Percentiles rank a stretch among this genome's conserved stretches.
These are phyloP conservation scores for Cantharis lateralis DNA, from an alignment of 2,888 invertebrate species.

Conservation along the genomic window DNA sequence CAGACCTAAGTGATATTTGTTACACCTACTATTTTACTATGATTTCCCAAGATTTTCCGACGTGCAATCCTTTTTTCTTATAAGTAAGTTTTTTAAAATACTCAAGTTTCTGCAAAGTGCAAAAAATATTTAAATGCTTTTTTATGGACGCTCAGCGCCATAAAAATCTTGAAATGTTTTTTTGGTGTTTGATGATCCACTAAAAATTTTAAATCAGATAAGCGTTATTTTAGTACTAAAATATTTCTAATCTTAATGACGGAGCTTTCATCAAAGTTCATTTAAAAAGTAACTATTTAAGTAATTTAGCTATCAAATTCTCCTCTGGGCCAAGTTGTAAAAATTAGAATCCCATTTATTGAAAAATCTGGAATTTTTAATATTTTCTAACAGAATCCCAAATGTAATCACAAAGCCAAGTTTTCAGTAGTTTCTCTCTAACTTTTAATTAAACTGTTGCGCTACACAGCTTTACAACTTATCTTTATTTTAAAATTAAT, in stretches of 20 bases:
- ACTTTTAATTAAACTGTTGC: background rate
- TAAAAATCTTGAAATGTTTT: background rate
- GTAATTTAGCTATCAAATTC: background rate
- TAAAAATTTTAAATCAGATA: background rate
- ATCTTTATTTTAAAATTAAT: no score
- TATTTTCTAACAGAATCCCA: background rate
- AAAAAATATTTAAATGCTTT: background rate
- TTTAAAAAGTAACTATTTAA: background rate
- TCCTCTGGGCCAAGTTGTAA: background rate
- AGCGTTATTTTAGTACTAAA: background rate
- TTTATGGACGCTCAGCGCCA: background rate
- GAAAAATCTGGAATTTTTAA: no score
- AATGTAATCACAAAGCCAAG: background rate
- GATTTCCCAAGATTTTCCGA: background rate
- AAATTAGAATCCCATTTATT: no score
- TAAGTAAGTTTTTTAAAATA: background rate
- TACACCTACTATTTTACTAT: background rate
- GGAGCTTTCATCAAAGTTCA: background rate
- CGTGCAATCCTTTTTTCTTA: background rate
- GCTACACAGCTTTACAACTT: background rate
- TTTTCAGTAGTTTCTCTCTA: background rate
- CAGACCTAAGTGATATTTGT: slow-evolving; percentile 1
- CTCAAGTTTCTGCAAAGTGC: background rate
- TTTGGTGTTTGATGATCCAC: background rate
- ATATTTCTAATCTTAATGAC: background rate